Base-by-base conservation (phyloP, 2,113 vertebrate genomes). In the Equus quagga region DNA sequence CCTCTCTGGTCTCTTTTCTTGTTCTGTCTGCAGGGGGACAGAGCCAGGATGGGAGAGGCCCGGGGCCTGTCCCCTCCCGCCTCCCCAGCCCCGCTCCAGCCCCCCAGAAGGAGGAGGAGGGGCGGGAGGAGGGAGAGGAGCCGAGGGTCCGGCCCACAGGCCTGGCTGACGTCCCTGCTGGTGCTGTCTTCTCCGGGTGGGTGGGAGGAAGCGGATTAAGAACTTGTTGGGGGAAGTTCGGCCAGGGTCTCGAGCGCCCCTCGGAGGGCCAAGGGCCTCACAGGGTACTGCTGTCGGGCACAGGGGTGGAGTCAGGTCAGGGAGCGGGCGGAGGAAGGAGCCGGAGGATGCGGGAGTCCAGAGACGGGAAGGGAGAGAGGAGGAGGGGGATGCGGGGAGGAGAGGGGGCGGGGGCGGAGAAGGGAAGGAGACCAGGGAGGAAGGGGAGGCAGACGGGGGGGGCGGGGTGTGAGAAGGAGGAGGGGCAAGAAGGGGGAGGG, bases 51-150 rank as follows among this genome's bases (percentile, higher is more conserved):
- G 17, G 46, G n/a, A 75, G 49, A 58, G 36, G 49, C 28, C 3
- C 19, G 1, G 0, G 44, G 24, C 8, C 13, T 8, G 3, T n/a
- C 4, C 21, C 12, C 33, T 19, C 65, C 24, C 46, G 54, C 54
- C 36, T 36, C 41, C 78, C 24, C 54, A 49, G 54, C 41, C 21
- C 21, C 36, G 17, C 23, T 33, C 41, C 9, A 28, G 19, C 58
- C 8, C 73, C 14, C 28, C 6, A 36, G 13, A 8, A 58, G 54
- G 26, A 51, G 69, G 21, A 64, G 21, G 12, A 70, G 51, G n/a
- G n/a, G n/a, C 23, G 10, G n/a, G n/a, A 21, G n/a, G n/a, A 7
- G 19, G 36, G 73, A 36, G 49, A 28, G 8, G 82, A 36, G 7
- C 31, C 90, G 5, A 78, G 51, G 15, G 17, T 83, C 56, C 31